These are phyloP conservation scores for Rhombomys opimus DNA, from an alignment of 2,113 vertebrate species.

Conservation along the genomic window DNA sequence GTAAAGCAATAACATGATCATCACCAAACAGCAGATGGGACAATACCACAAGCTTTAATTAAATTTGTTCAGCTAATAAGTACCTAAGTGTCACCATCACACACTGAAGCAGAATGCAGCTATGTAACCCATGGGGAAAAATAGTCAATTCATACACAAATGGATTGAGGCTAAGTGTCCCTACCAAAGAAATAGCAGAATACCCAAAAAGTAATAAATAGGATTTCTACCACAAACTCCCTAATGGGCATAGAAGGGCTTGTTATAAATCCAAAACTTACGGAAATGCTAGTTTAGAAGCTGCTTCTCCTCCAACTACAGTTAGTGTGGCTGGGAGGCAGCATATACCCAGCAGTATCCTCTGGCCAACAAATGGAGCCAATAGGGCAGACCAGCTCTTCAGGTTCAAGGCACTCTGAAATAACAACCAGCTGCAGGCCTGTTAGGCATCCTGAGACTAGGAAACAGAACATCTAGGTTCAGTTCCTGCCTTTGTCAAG, in stretches of 20 bases:
- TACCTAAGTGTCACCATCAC: constrained; percentile 45
- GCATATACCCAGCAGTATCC: neutral
- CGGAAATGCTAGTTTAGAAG: neutral
- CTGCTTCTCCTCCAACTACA: neutral
- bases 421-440: neutral
- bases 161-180: neutral
- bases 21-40: neutral
- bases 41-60: constrained; percentile 67
- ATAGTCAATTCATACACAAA: constrained; percentile 4
- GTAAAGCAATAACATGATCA: constrained; percentile 63
- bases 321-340: neutral
- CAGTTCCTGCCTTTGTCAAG: neutral
- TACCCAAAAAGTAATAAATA: neutral
- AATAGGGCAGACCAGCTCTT: neutral
- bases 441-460: neutral
- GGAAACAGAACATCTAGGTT: neutral
- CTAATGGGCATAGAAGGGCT: accelerated
- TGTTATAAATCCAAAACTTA: constrained; percentile 8
- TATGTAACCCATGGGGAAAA: neutral
- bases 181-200: constrained; percentile 16
- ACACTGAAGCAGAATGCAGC: constrained; percentile 38
- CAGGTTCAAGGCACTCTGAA: neutral
- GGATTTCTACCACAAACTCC: constrained; percentile 7
- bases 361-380: neutral
- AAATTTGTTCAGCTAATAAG: constrained; percentile 70